Evolutionary conservation across 2,113 vertebrate species (phyloP).

Genomic region (Charina bottae): DNA sequence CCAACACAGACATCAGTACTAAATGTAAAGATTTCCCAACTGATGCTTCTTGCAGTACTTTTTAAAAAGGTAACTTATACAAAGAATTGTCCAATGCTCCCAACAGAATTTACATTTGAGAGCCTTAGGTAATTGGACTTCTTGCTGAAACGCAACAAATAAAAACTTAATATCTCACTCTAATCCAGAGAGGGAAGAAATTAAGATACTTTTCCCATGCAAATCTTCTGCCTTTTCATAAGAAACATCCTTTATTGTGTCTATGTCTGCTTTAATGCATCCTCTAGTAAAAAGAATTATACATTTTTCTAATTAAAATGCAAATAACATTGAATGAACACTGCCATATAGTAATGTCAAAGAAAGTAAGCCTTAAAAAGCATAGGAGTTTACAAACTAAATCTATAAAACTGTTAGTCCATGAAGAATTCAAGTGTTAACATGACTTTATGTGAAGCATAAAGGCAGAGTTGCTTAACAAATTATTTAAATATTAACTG

Average conservation of each 20-base stretch:
- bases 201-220: slow-evolving; percentile 10
- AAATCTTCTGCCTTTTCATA: slow-evolving; percentile 16
- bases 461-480: slow-evolving; percentile 49
- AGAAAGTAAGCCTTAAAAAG: slow-evolving; percentile 45
- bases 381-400: slow-evolving; percentile 40
- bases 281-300: slow-evolving; percentile 45
- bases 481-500: slow-evolving; percentile 49
- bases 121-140: neutral
- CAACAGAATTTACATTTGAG: neutral
- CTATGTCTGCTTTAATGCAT: slow-evolving; percentile 51
- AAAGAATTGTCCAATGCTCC: neutral
- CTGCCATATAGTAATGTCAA: slow-evolving; percentile 16
- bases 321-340: slow-evolving; percentile 44
- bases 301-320: slow-evolving; percentile 44
- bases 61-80: neutral
- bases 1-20: neutral
- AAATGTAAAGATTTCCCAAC: neutral
- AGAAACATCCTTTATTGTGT: neutral
- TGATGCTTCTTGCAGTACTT: neutral
- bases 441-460: slow-evolving; percentile 33
- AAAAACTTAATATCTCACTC: neutral
- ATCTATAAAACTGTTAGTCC: slow-evolving; percentile 38
- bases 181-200: neutral
- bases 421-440: slow-evolving; percentile 50
- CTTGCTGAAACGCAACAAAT: neutral